phyloP scores from a whole-genome alignment of 2,113 vertebrate genomes.

The Uropsilus gracilis region DNA sequence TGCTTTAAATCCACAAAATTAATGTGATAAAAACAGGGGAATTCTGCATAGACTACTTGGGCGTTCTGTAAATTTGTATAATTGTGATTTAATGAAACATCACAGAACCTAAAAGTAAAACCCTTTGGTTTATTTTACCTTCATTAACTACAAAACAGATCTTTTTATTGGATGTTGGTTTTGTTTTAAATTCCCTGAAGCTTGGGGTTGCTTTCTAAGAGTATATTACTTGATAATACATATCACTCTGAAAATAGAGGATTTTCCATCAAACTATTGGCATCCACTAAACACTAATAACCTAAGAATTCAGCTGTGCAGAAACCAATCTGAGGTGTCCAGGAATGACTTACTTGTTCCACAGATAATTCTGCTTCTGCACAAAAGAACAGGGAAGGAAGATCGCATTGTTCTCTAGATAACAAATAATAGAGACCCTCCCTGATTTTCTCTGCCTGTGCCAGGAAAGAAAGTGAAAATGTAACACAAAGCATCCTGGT shows the following conservation, averaged over 20 bases:
- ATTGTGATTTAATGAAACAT: constrained; percentile 40
- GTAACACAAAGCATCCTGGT: background rate
- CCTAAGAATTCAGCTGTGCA: constrained; percentile 43
- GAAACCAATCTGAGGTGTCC: constrained; percentile 46
- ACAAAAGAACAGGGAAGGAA: constrained; percentile 29
- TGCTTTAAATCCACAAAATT: constrained; percentile 4
- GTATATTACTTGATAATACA: constrained; percentile 53
- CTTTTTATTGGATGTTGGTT: constrained; percentile 30
- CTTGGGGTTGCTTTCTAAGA: background rate
- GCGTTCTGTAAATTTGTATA: constrained; percentile 47
- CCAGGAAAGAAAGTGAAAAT: constrained; percentile 31
- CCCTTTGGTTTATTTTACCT: background rate
- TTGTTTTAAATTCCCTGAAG: constrained; percentile 55
- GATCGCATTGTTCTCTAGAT: constrained; percentile 8
- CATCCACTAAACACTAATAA: constrained; percentile 58
- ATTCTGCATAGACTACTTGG: background rate
- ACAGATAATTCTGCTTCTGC: constrained; percentile 58
- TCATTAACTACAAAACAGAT: constrained; percentile 48
- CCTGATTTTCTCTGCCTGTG: constrained; percentile 8
- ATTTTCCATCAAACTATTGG: constrained; percentile 41
- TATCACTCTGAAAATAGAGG: constrained; percentile 49
- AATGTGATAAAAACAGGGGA: constrained; percentile 9
- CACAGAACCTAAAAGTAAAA: constrained; percentile 50
- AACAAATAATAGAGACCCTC: constrained; percentile 34
- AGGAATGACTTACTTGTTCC: constrained; percentile 57